Conservation (phyloP, 2,797 vertebrate species). For the Mus spretus region DNA sequence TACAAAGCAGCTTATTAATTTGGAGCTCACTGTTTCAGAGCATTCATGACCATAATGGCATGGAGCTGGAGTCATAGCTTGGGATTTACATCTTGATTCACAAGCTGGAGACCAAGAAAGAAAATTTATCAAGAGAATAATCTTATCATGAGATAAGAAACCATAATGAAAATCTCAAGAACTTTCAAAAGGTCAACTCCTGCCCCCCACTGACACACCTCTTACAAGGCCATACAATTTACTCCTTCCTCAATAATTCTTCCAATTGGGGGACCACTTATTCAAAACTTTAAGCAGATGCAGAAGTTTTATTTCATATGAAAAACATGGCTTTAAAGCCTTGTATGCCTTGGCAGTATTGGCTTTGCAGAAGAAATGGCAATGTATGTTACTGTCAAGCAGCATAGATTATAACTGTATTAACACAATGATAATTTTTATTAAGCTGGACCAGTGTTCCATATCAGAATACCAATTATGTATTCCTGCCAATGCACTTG, state of each 20-base stretch:
- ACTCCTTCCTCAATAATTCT: neutral
- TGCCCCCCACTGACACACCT: neutral
- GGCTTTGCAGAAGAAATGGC: constrained; percentile 19
- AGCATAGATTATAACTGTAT: neutral
- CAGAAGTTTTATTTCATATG: neutral
- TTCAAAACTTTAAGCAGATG: neutral
- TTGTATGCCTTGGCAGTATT: neutral
- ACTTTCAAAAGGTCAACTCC: neutral
- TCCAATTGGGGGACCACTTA: neutral
- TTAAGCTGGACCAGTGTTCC: neutral
- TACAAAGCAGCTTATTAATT: neutral
- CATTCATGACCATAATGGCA: no score
- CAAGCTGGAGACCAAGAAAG: neutral
- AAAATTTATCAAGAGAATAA: neutral
- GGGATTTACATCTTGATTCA: neutral
- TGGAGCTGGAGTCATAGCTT: neutral
- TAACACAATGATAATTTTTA: neutral
- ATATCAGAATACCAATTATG: neutral
- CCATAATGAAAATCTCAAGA: neutral
- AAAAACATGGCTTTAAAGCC: neutral
- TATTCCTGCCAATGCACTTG: neutral
- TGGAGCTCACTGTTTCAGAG: neutral
- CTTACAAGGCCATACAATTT: neutral
- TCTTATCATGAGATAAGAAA: neutral
- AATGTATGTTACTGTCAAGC: neutral